phyloP scores from a whole-genome alignment of 2,113 vertebrate species.

The Oreochromis aureus region DNA sequence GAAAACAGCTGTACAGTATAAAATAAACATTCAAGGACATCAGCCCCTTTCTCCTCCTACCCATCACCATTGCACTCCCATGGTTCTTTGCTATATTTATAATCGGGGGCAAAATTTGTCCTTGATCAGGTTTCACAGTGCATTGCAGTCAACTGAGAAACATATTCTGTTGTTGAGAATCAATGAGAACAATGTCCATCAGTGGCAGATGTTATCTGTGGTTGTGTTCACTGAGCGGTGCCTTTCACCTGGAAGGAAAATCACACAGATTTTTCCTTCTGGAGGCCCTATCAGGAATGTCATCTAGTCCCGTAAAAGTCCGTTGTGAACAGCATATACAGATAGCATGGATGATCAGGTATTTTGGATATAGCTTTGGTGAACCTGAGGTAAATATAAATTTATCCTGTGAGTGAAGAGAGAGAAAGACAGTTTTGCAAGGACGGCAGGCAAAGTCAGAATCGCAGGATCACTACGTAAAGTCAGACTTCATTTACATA shows the following conservation, averaged over 20 bases:
- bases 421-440: background rate
- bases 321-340: background rate
- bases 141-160: background rate
- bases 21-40: background rate
- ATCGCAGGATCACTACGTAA: background rate
- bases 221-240: background rate
- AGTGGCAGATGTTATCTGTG: background rate
- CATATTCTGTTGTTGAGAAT: background rate
- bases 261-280: background rate
- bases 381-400: background rate
- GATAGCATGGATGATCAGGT: background rate
- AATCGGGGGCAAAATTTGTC: background rate
- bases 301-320: background rate
- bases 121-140: background rate
- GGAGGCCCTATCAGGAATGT: background rate
- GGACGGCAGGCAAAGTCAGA: constrained; percentile 25
- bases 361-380: background rate
- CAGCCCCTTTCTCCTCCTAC: background rate
- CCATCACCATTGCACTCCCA: background rate
- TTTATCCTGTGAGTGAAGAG: background rate
- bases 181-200: background rate
- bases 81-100: background rate
- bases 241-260: background rate
- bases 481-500: constrained; percentile 26
- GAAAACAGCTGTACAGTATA: background rate